Evolutionary conservation across 2,888 invertebrate genomes (phyloP), one percentile per base, ranked within the genome.

Genomic region (Idaea biselata): DNA sequence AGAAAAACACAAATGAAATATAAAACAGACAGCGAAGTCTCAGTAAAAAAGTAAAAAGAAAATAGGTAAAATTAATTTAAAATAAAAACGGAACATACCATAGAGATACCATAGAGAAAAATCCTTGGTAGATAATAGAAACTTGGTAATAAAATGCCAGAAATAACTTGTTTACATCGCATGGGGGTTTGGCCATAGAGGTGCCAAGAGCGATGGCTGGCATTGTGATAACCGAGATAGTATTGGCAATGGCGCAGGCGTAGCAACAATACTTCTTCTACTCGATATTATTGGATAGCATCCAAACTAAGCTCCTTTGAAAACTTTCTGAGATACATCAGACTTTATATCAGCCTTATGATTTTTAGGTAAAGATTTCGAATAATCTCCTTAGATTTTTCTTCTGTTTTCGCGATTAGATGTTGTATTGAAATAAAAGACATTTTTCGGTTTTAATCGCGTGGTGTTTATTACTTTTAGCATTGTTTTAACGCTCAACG

Each of bases 161-260:
- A 83, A 83, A 79, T 81, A 82, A 73, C 68, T 79, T 84, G 81
- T 81, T 82, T 82, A 81, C 79, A 68, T 65, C 71, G 72, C 68
- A 71, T 73, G 78, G 75, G 68, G 62, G 67, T 67, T 60, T 60
- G 61, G 44, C 14, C 59, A 65, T 31, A 54, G 69, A 71, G 75
- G 73, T 84, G 84, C 83, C 87, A 87, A 88, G 44, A 44, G 44
- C 44, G 14, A 44, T 44, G 8, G 44, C 44, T 44, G 44, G 44
- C 44, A 44, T 44, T 25, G 25, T 25, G 44, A 44, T 44, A 44
- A 44, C 44, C 14, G 33, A 11, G 33, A 78, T 77, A 71, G 71
- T 69, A 74, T 73, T 70, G 76, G 68, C 73, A 79, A 80, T 83
- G 84, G 83, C 82, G 81, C 70, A 68, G 63, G 68, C 70, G 56